phyloP scores from a whole-genome alignment of 2,113 vertebrate genomes.

The Protobothrops flavoviridis region DNA sequence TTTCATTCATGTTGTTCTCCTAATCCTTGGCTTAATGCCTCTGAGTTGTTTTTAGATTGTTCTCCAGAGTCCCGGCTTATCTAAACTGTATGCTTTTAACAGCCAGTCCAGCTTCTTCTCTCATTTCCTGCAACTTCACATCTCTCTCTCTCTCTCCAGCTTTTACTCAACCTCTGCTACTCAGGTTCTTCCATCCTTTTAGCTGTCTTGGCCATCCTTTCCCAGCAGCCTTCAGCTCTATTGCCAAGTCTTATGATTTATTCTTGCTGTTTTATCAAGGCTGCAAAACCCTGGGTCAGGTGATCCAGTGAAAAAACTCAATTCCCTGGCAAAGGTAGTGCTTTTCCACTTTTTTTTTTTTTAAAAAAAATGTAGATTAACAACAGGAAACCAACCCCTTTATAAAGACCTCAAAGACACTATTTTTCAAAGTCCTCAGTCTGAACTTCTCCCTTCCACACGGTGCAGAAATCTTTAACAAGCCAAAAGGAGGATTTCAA shows the following conservation, averaged over 20 bases:
- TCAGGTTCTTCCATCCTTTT: neutral
- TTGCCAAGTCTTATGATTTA: conserved; percentile 14
- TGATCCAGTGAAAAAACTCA: neutral
- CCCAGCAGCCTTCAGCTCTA: neutral
- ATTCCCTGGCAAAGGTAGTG: conserved; percentile 1
- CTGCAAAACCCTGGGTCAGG: neutral
- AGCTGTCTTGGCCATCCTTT: neutral
- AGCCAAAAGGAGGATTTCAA: neutral
- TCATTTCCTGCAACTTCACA: conserved; percentile 5
- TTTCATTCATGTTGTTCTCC: neutral
- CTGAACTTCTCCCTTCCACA: neutral
- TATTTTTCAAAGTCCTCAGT: neutral
- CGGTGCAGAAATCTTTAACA: conserved; percentile 8
- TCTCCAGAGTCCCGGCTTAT: neutral
- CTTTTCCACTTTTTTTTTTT: conserved; percentile 3
- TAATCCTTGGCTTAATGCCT: neutral
- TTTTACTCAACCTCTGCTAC: neutral
- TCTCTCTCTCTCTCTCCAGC: neutral
- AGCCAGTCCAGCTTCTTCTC: neutral
- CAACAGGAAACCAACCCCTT: neutral
- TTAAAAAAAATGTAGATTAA: neutral
- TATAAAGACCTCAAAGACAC: neutral
- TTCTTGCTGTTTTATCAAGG: conserved; percentile 10
- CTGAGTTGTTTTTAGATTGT: neutral
- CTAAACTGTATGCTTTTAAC: neutral